Evolutionary conservation across 2,888 invertebrate species (phyloP).

Genomic region (Coleophora flavipennella): DNA sequence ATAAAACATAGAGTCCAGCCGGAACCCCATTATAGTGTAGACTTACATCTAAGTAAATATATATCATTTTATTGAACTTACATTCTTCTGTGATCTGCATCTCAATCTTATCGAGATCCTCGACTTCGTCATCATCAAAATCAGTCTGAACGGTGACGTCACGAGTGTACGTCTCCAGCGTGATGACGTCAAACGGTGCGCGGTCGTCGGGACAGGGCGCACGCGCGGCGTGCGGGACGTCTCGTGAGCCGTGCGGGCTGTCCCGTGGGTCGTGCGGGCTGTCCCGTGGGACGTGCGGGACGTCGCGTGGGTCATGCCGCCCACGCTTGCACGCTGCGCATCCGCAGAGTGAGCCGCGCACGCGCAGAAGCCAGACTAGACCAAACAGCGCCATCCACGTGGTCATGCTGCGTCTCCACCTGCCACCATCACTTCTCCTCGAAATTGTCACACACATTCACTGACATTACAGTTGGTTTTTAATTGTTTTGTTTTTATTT

Average conservation of each 20-base stretch:
- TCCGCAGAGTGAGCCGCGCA: slow-evolving; percentile 84
- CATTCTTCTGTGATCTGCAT: slow-evolving; percentile 61
- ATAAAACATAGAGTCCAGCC: no score
- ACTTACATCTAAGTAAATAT: no score
- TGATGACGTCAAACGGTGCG: slow-evolving; percentile 60
- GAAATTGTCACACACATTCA: slow-evolving; percentile 10
- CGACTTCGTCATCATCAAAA: slow-evolving; percentile 59
- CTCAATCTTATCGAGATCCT: slow-evolving; percentile 62
- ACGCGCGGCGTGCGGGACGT: slow-evolving; percentile 43
- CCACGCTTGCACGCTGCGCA: slow-evolving; percentile 80
- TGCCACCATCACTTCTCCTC: slow-evolving; percentile 38
- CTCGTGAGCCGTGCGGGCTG: slow-evolving; percentile 27
- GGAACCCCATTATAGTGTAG: no score
- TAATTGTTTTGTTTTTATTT: no score
- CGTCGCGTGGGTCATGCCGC: slow-evolving; percentile 39
- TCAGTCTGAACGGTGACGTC: slow-evolving; percentile 69
- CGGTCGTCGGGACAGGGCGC: slow-evolving; percentile 40
- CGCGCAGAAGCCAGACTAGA: slow-evolving; percentile 87
- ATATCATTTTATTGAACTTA: no score
- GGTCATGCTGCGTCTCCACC: slow-evolving; percentile 60
- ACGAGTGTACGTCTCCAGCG: slow-evolving; percentile 58
- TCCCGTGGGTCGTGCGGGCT: slow-evolving; percentile 22
- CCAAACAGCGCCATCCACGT: slow-evolving; percentile 88
- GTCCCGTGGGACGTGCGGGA: slow-evolving; percentile 24
- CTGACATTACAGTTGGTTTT: background rate